phyloP scores from a whole-genome alignment of 2,113 vertebrate genomes.

The Tinamus guttatus region DNA sequence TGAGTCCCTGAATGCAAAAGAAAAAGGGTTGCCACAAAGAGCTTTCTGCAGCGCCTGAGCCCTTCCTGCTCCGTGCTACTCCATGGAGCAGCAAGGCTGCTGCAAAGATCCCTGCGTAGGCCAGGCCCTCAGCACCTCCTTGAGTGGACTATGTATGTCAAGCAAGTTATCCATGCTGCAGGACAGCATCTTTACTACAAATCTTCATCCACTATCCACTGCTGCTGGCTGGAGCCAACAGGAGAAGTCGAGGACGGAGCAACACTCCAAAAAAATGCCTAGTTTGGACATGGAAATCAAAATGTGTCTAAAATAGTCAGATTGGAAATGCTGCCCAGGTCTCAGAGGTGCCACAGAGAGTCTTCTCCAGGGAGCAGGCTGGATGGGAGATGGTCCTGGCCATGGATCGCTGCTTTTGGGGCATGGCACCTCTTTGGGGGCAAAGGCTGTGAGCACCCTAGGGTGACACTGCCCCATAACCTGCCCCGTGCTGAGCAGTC shows the following conservation, averaged over 20 bases:
- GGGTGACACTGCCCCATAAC: background rate
- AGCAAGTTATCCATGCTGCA: rapidly evolving
- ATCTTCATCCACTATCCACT: background rate
- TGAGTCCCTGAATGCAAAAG: background rate
- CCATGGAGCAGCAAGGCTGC: rapidly evolving
- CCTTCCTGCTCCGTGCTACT: background rate
- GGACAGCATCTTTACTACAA: background rate
- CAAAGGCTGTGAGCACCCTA: background rate
- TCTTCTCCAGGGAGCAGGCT: background rate
- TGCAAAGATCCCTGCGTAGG: background rate
- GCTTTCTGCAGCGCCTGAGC: rapidly evolving
- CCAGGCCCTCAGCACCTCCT: background rate
- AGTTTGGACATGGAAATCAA: background rate
- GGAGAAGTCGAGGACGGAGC: background rate
- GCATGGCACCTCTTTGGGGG: background rate
- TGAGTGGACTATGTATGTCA: too few species aligned
- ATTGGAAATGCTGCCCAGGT: background rate
- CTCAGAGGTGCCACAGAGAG: background rate
- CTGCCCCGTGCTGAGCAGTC: too few species aligned
- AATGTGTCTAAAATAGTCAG: background rate
- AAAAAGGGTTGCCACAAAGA: background rate
- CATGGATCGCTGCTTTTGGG: background rate
- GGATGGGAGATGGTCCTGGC: background rate
- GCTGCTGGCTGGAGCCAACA: background rate
- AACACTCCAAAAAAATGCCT: background rate